A percentile compares a stretch with the other conserved stretches of the same genome.
Conservation (phyloP, 2,113 vertebrate genomes). For the Seriola dumerili region DNA sequence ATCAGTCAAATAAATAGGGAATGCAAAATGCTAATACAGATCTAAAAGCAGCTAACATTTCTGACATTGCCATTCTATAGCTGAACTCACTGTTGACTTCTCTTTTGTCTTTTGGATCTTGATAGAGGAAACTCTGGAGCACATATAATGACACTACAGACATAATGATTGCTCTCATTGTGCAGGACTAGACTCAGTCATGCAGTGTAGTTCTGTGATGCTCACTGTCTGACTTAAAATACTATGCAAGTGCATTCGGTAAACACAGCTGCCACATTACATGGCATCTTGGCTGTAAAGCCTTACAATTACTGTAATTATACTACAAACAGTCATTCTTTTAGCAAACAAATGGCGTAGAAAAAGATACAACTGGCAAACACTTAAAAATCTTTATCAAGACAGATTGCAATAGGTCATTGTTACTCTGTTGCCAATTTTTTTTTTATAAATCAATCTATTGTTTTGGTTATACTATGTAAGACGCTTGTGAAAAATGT, state of each 20-base stretch:
- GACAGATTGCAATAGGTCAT: too few species aligned
- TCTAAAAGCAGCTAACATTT: conserved; percentile 8
- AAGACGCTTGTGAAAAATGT: neutral
- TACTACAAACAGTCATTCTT: conserved; percentile 36
- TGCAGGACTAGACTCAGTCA: conserved; percentile 34
- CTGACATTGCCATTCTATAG: neutral
- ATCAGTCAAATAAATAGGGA: conserved; percentile 23
- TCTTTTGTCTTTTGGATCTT: neutral
- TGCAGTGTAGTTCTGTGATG: conserved; percentile 22
- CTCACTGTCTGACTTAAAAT: conserved; percentile 34
- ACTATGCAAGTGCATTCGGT: conserved; percentile 26
- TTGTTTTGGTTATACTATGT: neutral
- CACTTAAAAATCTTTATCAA: neutral
- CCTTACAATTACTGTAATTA: conserved; percentile 52
- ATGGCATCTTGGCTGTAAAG: conserved; percentile 12
- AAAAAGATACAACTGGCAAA: neutral
- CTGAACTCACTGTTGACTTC: conserved; percentile 8
- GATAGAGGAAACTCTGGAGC: conserved; percentile 12
- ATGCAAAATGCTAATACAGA: neutral
- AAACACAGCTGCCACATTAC: conserved; percentile 30
- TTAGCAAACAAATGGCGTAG: neutral
- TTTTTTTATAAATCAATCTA: neutral
- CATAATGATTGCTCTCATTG: conserved; percentile 58
- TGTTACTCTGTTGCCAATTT: too few species aligned
- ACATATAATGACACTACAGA: conserved; percentile 44